A percentile compares a stretch with the other conserved stretches of the same genome.
These are phyloP conservation scores for Aradophagus sp. DNA, from an alignment of 1,140 invertebrate genomes.

Conservation along the genomic window DNA sequence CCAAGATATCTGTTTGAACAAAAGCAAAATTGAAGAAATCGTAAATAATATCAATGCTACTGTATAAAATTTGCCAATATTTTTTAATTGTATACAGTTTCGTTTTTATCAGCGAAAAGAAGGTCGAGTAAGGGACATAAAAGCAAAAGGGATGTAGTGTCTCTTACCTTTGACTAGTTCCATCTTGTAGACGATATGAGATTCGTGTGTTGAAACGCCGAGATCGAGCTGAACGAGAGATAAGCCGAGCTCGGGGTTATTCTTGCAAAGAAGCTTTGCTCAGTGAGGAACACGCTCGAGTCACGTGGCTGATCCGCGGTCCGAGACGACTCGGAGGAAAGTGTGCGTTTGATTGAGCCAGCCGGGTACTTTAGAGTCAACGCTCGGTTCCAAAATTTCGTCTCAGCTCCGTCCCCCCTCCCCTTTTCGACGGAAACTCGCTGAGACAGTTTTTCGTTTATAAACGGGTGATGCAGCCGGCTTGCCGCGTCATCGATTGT, in stretches of 20 bases:
- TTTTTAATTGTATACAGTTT: background rate
- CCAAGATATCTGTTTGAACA: too few relatives aligned
- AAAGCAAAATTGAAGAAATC: too few relatives aligned
- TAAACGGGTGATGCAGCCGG: slow-evolving; percentile 9
- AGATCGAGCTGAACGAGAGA: too few relatives aligned
- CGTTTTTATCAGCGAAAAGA: background rate
- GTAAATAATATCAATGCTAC: too few relatives aligned
- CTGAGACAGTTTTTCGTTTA: slow-evolving; percentile 11
- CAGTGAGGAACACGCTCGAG: too few relatives aligned
- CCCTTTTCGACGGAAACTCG: slow-evolving; percentile 9
- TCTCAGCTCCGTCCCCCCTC: too few relatives aligned
- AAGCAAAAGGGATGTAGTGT: too few relatives aligned
- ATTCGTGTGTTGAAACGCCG: too few relatives aligned
- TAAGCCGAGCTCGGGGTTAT: too few relatives aligned
- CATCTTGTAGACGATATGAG: slow-evolving; percentile 10
- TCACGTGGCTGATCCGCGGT: background rate
- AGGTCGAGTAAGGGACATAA: too few relatives aligned
- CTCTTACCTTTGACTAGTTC: slow-evolving; percentile 67
- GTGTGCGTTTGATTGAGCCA: background rate
- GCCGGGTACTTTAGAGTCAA: slow-evolving; percentile 16
- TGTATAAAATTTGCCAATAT: too few relatives aligned
- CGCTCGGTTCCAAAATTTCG: slow-evolving; percentile 5
- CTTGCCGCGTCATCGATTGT: slow-evolving; percentile 7
- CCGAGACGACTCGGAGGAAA: slow-evolving; percentile 4
- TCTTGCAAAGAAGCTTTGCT: too few relatives aligned